Percentiles rank a stretch among this genome's conserved stretches.
Evolutionary conservation across 2,113 vertebrate genomes (phyloP).

Genomic region (Chauna torquata): DNA sequence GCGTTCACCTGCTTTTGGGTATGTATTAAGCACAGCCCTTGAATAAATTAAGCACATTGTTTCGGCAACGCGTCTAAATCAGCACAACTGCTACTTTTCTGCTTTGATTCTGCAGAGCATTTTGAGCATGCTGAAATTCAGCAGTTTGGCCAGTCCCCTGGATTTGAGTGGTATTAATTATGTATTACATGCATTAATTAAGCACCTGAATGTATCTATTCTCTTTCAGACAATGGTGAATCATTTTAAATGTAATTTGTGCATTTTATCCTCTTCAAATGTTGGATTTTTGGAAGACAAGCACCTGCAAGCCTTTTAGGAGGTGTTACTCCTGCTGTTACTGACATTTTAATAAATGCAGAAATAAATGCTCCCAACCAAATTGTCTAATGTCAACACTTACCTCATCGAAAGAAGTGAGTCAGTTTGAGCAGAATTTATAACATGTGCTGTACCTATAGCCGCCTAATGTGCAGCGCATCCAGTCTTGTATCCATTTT

Average conservation of each 20-base stretch:
- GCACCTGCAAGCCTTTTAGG: conserved; percentile 69
- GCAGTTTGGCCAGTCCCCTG: neutral
- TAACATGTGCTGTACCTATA: neutral
- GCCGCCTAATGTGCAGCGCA: neutral
- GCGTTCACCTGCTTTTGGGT: neutral
- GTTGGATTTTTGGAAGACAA: conserved; percentile 56
- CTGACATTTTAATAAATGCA: conserved; percentile 76
- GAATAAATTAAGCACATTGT: conserved; percentile 42
- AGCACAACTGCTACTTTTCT: conserved; percentile 7
- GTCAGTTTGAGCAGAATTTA: conserved; percentile 61
- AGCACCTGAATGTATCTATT: neutral
- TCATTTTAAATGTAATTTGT: neutral
- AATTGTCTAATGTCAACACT: conserved; percentile 73
- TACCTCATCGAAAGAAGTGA: conserved; percentile 66
- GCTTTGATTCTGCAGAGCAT: neutral
- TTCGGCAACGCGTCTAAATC: neutral
- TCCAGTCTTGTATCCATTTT: conserved; percentile 34
- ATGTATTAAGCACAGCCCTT: neutral
- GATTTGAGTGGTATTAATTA: neutral
- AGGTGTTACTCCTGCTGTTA: conserved; percentile 57
- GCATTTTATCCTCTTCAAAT: conserved; percentile 14
- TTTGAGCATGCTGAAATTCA: conserved; percentile 13
- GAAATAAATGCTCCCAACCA: conserved; percentile 69
- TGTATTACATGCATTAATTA: neutral
- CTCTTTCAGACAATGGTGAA: neutral